These are phyloP conservation scores for Luperina nickerlii DNA, from an alignment of 2,888 invertebrate species.

Conservation along the genomic window DNA sequence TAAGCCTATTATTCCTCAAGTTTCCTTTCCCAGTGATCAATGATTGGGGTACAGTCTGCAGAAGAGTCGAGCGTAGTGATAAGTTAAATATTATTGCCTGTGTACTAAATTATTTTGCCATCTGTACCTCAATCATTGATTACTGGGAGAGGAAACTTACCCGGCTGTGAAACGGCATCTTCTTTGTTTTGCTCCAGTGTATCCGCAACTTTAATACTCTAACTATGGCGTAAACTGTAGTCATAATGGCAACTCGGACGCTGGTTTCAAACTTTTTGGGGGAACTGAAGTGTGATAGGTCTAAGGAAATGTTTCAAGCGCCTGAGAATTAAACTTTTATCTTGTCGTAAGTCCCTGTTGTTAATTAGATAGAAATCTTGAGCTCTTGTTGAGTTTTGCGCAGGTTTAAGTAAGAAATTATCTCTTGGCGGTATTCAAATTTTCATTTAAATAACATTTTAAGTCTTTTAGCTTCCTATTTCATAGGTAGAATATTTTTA, in stretches of 20 bases:
- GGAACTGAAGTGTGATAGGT: slow-evolving; percentile 45
- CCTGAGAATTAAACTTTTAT: slow-evolving; percentile 40
- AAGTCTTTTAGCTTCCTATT: not conserved
- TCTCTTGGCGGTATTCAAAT: slow-evolving; percentile 8
- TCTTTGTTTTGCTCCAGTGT: slow-evolving; percentile 53
- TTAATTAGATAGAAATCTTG: slow-evolving; percentile 43
- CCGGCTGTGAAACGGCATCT: slow-evolving; percentile 54
- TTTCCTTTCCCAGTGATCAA: slow-evolving; percentile 48
- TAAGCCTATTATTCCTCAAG: slow-evolving; percentile 4
- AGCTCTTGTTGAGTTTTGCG: slow-evolving; percentile 11
- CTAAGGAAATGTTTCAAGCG: slow-evolving; percentile 46
- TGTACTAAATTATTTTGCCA: not conserved
- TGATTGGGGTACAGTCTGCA: slow-evolving; percentile 43
- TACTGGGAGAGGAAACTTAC: slow-evolving; percentile 40
- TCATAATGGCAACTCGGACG: slow-evolving; percentile 47
- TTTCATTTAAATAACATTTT: slow-evolving; percentile 8
- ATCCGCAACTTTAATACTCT: slow-evolving; percentile 43
- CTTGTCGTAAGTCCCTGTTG: slow-evolving; percentile 30
- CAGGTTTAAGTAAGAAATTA: slow-evolving; percentile 27
- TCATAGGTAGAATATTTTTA: not conserved
- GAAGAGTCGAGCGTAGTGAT: not conserved
- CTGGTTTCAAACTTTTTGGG: slow-evolving; percentile 43
- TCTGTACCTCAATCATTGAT: slow-evolving; percentile 59
- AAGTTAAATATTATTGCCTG: not conserved
- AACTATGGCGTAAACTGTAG: slow-evolving; percentile 43